Evolutionary conservation across 2,888 invertebrate genomes (phyloP), one percentile per base, ranked within the genome.

Genomic region (Orthonychiurus folsomi): DNA sequence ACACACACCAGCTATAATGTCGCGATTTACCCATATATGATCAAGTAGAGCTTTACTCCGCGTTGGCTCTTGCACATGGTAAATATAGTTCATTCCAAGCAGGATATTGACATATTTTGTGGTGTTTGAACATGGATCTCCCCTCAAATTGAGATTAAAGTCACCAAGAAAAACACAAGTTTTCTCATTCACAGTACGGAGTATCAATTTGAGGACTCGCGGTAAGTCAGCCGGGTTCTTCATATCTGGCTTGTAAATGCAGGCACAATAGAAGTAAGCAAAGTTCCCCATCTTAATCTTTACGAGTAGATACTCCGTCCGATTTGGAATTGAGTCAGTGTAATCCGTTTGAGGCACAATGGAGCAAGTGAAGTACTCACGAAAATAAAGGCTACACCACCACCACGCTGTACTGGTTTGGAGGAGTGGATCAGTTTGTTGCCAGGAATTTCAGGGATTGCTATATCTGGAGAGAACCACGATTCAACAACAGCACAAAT

Each of bases 161-260:
- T 37, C 37, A 37, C 37, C 37, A 9, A 37, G 37, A 9, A 37
- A 12, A 52, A 23, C 20, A 23, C 52, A 52, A 9, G 5, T 5
- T n/a, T 9, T 21, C 9, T 12, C 20, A 21, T 52, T 52, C 3
- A 52, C 52, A 23, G 5, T 52, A 52, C 9, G 12, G 20, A 52
- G 24, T 9, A 52, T 12, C 5, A n/a, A 23, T n/a, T 52, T 23
- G 52, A 52, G 5, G 5, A n/a, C n/a, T 52, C n/a, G 5, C n/a
- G 12, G 5, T 20, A 52, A 23, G 9, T 52, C 52, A 9, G 52
- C 24, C 20, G 21, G 52, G n/a, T 52, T 52, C n/a, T 52, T 20
- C 52, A 12, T 5, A n/a, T 52, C 52, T 21, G 52, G 52, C 24
- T 52, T 52, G 24, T 52, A 52, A 20, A 52, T 23, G 52, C 52